These are phyloP conservation scores for Synanthedon vespiformis DNA, from an alignment of 2,888 invertebrate species.

Conservation along the genomic window DNA sequence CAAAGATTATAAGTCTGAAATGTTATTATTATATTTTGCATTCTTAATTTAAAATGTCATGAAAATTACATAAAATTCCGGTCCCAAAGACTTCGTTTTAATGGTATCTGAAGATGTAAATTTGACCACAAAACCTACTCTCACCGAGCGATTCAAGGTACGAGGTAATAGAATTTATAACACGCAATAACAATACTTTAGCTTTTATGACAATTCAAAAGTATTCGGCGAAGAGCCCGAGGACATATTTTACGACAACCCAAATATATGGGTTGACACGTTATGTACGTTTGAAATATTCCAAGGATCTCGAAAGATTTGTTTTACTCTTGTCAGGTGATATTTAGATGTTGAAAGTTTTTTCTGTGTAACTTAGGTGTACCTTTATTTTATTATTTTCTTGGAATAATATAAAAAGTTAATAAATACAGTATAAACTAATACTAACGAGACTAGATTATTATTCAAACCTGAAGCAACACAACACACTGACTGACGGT, in stretches of 20 bases:
- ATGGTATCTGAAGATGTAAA: background rate
- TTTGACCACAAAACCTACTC: background rate
- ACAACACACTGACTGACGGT: no score
- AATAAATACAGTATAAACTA: no score
- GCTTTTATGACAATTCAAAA: slow-evolving; percentile 33
- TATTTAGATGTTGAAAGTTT: background rate
- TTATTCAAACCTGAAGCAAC: no score
- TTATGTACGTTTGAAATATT: slow-evolving; percentile 10
- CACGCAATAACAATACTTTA: slow-evolving; percentile 29
- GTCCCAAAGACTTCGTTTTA: no score
- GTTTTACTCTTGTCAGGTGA: slow-evolving; percentile 1
- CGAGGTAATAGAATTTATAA: slow-evolving; percentile 20
- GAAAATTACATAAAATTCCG: background rate
- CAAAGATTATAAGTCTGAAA: no score
- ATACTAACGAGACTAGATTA: no score
- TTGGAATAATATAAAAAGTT: no score
- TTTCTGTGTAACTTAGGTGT: no score
- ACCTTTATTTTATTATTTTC: no score
- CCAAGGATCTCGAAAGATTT: slow-evolving; percentile 8
- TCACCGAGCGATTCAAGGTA: background rate
- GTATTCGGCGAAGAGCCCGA: slow-evolving; percentile 16
- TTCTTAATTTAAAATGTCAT: background rate
- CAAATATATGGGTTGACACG: slow-evolving; percentile 7
- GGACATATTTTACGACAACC: slow-evolving; percentile 20
- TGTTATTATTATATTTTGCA: no score